Conservation (phyloP, 2,113 vertebrate genomes). For the Trogon surrucura region DNA sequence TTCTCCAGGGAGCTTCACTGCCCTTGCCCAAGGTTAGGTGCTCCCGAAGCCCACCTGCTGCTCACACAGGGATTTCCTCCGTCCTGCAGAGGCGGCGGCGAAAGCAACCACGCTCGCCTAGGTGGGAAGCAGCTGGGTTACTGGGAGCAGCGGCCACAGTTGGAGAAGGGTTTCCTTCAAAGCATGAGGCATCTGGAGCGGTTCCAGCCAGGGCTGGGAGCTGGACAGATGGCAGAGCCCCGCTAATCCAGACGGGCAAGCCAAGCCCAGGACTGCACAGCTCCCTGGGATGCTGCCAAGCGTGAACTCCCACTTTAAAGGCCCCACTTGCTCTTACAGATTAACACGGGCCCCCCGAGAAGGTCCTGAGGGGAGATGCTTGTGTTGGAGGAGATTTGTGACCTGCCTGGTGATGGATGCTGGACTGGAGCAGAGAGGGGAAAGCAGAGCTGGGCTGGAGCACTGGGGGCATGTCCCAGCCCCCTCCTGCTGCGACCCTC, state of each 20-base stretch:
- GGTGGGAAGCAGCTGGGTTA: background rate
- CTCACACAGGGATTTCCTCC: background rate
- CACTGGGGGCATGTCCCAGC: fast-evolving
- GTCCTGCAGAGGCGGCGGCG: background rate
- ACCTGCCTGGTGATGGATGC: background rate
- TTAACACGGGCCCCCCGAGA: background rate
- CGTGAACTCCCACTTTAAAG: background rate
- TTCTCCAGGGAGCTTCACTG: background rate
- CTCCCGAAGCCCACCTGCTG: background rate
- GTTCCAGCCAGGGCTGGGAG: background rate
- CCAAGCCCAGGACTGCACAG: background rate
- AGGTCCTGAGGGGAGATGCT: background rate
- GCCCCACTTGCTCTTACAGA: background rate
- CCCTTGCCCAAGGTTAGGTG: background rate
- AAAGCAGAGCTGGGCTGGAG: background rate
- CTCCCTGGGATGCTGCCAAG: background rate
- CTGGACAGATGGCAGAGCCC: conserved; percentile 55
- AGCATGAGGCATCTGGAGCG: background rate
- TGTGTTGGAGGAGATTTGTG: background rate
- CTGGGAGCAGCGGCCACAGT: background rate
- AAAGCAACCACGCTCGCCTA: fast-evolving
- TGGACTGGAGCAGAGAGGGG: background rate
- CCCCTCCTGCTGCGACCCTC: background rate
- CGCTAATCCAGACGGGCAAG: background rate
- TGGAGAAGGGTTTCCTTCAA: background rate